Base-by-base conservation (phyloP, 1,140 invertebrate species). In the Anastrepha ludens region DNA sequence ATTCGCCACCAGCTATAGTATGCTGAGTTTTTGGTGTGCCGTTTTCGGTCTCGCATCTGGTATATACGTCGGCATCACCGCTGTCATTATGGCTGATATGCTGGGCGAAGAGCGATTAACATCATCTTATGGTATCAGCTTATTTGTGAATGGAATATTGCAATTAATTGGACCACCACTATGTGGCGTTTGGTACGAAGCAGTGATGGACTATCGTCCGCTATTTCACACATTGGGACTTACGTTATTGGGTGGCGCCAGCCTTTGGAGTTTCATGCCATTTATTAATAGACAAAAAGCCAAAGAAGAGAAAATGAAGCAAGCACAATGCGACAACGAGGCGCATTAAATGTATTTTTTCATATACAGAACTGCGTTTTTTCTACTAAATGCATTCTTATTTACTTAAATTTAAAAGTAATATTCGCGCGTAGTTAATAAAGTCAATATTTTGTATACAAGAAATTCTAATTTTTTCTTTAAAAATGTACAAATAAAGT, bases 51-150 rank as follows among this genome's bases (percentile, higher is more conserved):
- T 98, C 4, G 95, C 96, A 9, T 97, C 97, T 0, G 97, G 97
- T n/a, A 95, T 96, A n/a, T 97, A 97, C 91, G 96, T 97, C 0
- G 97, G 97, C 17, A 96, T 97, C 1, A 97, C 97, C 1, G 97
- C 97, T 2, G 95, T 97, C 47, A 96, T 97, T 0, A 97, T 97
- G 96, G 96, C 97, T 0, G 97, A 97, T 92, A 96, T 97, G 95
- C 91, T 98, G 2, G 97, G 97, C 0, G 95, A 96, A 1, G 97
- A 98, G 89, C 94, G 96, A n/a, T 91, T 98, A 3, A 97, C 97
- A 86, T 97, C 96, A 0, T 97, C 97, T 0, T 98, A 97, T 90
- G 97, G 97, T 6, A 97, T 98, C 47, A 97, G 96, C 87, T 93
- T 98, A 5, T 97, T 97, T 90, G 95, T 97, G 7, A 97, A 97